Conservation (phyloP, 2,113 vertebrate genomes). For the Piprites chloris region DNA sequence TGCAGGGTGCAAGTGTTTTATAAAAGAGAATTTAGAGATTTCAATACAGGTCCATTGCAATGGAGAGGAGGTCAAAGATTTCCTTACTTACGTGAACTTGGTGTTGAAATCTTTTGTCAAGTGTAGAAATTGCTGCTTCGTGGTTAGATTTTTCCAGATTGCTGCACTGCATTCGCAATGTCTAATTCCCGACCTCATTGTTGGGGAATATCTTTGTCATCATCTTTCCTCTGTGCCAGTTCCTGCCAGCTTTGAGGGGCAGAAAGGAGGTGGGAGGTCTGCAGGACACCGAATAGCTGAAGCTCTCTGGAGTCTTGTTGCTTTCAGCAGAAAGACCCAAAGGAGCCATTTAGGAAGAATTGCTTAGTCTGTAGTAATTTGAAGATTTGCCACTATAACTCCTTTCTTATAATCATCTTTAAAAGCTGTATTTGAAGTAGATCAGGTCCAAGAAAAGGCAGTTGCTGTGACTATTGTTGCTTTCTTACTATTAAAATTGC, state of each 20-base stretch:
- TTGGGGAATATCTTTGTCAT: neutral
- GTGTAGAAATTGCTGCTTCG: neutral
- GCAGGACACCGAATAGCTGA: neutral
- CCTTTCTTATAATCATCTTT: neutral
- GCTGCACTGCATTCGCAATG: neutral
- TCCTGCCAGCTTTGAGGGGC: neutral
- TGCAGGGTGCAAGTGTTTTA: neutral
- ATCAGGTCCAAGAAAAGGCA: neutral
- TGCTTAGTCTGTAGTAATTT: neutral
- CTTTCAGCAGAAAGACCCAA: neutral
- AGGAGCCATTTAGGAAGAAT: neutral
- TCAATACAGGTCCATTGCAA: neutral
- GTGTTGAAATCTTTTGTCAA: neutral
- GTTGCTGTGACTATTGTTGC: neutral
- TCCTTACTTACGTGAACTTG: neutral
- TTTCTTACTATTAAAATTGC: neutral
- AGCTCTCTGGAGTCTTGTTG: neutral
- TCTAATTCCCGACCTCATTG: neutral
- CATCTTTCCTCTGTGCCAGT: neutral
- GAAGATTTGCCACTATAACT: neutral
- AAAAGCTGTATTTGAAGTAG: neutral
- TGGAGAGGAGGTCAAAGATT: neutral
- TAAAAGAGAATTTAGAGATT: neutral
- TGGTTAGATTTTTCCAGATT: conserved; percentile 8
- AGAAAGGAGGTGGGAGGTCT: neutral